phyloP scores from a whole-genome alignment of 2,113 vertebrate genomes.

The Percopsis transmontana region DNA sequence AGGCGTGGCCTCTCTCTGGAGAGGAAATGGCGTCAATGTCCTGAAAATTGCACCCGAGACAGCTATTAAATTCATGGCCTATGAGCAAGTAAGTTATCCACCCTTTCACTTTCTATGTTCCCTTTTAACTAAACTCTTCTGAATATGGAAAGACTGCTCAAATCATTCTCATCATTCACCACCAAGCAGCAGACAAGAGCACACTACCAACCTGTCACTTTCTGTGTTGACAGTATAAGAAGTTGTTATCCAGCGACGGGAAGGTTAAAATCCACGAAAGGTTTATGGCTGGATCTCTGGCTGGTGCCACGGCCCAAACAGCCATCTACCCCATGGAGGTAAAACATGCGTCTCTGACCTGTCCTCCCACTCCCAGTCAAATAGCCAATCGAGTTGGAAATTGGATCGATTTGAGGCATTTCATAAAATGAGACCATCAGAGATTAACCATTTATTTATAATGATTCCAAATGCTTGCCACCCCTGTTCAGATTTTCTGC shows the following conservation, averaged over 20 bases:
- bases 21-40: conserved; percentile 96
- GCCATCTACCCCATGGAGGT: conserved; percentile 99
- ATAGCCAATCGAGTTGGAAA: too few relatives aligned
- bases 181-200: too few relatives aligned
- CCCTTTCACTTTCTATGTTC: neutral
- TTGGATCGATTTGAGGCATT: too few relatives aligned
- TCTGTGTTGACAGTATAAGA: conserved; percentile 86
- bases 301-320: conserved; percentile 94
- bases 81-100: conserved; percentile 85
- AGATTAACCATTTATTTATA: too few relatives aligned
- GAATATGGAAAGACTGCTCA: neutral
- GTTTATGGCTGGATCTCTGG: conserved; percentile 94
- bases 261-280: conserved; percentile 85
- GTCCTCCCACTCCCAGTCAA: too few relatives aligned
- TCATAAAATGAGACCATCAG: too few relatives aligned
- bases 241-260: conserved; percentile 85
- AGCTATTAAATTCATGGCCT: conserved; percentile 96
- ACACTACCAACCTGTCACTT: neutral
- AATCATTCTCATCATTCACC: neutral
- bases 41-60: conserved; percentile 97
- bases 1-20: conserved; percentile 88
- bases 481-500: too few relatives aligned
- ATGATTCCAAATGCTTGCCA: too few relatives aligned
- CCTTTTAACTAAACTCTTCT: neutral
- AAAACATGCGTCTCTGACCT: conserved; percentile 34